Evolutionary conservation across 2,113 vertebrate species (phyloP).

Genomic region (Halcyon malimbica): DNA sequence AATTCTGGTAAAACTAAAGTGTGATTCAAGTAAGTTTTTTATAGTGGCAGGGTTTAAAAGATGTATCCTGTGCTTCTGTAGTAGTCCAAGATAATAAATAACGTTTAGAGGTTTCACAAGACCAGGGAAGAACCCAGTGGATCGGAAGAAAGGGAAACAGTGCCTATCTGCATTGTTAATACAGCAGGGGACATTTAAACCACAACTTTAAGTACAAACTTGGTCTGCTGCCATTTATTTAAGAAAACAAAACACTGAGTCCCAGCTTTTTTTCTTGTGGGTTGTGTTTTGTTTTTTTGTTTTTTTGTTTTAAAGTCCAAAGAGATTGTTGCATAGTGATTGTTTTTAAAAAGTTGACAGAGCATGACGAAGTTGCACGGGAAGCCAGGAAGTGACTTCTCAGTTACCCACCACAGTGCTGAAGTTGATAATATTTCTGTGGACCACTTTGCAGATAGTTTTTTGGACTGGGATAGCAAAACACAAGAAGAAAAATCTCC

Average conservation of each 20-base stretch:
- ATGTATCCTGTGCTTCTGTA: background rate
- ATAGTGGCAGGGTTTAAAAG: background rate
- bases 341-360: background rate
- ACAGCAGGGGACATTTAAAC: background rate
- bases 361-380: background rate
- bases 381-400: background rate
- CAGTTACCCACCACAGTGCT: background rate
- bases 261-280: background rate
- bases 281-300: no score
- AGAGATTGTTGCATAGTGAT: background rate
- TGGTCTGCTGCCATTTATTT: background rate
- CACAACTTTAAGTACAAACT: background rate
- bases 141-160: background rate
- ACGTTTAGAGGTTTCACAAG: background rate
- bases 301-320: rapidly evolving
- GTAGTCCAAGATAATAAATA: background rate
- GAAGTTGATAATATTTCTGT: background rate
- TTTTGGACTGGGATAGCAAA: background rate
- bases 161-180: background rate
- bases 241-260: background rate
- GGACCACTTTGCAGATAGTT: background rate
- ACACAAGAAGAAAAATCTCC: background rate
- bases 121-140: background rate
- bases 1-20: background rate
- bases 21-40: background rate